Base-by-base conservation (phyloP, 2,113 vertebrate genomes). In the Zeus faber region DNA sequence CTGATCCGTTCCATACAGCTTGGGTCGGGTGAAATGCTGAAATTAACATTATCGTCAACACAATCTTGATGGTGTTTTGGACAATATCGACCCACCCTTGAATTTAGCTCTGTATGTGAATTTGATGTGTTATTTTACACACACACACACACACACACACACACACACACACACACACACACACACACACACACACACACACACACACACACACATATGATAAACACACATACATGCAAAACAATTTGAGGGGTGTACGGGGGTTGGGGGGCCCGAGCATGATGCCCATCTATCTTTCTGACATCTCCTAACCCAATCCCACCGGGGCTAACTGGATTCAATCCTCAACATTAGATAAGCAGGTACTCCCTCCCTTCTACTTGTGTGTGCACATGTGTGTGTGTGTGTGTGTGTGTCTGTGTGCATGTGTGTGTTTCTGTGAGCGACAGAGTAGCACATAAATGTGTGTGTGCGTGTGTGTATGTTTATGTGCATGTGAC, bases 251-350 rank as follows among this genome's bases (percentile, higher is more conserved):
- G 72, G 71, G 71, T 70, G 62, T 53, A 21, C 52, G 49, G 61
- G 59, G 67, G 25, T 59, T 35, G 33, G 37, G 62, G 80, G 81
- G 82, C 79, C 68, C 54, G 70, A 73, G 73, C 84, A 81, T 81
- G 80, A 89, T 83, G 80, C 83, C 86, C 88, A 90, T 90, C 85
- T 90, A 88, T 90, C 90, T 90, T 89, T 89, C 81, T 90, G 89
- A 90, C 89, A 88, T 91, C 84, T 85, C 67, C 86, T 90, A 90
- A 91, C 89, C 87, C 84, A 90, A 90, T 90, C 87, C 86, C 88
- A 84, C 61, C 62, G 76, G 86, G 89, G 84, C 74, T 89, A 90
- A 90, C 88, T 84, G 81, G 82, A 90, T 90, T 90, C 85, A 90
- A 89, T 85, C 85, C 83, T 83, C 78, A 79, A 79, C 88, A 91